These are phyloP conservation scores for Abramis brama DNA, from an alignment of 2,113 vertebrate species.

Conservation along the genomic window DNA sequence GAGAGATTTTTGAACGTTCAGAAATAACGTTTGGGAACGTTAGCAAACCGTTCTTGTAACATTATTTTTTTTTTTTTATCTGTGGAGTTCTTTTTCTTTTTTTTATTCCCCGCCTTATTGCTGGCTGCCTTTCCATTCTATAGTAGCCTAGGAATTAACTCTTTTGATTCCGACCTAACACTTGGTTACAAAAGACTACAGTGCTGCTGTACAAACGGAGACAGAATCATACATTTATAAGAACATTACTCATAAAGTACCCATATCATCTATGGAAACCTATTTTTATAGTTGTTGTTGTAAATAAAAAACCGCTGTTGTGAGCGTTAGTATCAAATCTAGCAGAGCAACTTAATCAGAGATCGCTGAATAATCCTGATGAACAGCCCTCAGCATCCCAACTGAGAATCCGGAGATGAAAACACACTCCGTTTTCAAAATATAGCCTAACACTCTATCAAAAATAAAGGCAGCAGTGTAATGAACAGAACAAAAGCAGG, in stretches of 20 bases:
- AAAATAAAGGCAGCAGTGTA: background rate
- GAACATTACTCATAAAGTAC: background rate
- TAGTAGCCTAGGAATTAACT: slow-evolving; percentile 2
- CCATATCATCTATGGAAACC: background rate
- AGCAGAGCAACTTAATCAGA: slow-evolving; percentile 18
- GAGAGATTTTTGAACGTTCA: no score
- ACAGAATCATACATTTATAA: background rate
- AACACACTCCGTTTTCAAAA: background rate
- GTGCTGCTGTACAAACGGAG: background rate
- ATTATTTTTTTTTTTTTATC: no score
- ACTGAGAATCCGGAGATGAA: background rate
- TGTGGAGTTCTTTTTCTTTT: background rate
- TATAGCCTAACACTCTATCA: background rate
- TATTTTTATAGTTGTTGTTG: background rate
- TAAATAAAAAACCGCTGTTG: background rate
- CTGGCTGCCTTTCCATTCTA: background rate
- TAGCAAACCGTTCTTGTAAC: no score
- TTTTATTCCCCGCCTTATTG: background rate
- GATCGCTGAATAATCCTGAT: slow-evolving; percentile 24
- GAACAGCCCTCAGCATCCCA: background rate
- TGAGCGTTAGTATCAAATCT: background rate
- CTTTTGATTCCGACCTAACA: background rate
- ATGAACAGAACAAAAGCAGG: slow-evolving; percentile 52
- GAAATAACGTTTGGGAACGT: no score
- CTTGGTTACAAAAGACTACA: background rate